A percentile compares a stretch with the other conserved stretches of the same genome.
phyloP scores from a whole-genome alignment of 2,797 vertebrate species.

The Pangasius djambal region DNA sequence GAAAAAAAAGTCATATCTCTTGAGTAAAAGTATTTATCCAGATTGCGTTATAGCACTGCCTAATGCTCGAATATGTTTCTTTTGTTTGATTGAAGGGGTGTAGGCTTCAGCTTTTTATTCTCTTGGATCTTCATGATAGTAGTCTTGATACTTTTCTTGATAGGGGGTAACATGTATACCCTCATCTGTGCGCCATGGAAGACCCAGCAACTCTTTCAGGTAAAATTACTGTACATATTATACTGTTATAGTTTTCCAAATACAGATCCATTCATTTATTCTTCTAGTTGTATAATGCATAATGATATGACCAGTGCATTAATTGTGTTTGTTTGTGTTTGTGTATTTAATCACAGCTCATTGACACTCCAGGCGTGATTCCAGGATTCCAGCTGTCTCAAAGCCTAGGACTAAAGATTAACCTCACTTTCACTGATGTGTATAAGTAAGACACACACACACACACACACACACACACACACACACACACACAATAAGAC shows the following conservation, averaged over 20 bases:
- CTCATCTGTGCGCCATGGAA: slow-evolving; percentile 81
- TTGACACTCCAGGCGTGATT: slow-evolving; percentile 73
- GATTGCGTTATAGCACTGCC: background rate
- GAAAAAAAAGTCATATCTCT: background rate
- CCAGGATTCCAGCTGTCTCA: slow-evolving; percentile 62
- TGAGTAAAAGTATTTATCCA: background rate
- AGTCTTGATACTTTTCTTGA: slow-evolving; percentile 78
- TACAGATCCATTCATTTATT: background rate
- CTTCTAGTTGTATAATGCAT: background rate
- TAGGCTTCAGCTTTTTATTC: slow-evolving; percentile 86
- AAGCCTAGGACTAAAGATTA: slow-evolving; percentile 62
- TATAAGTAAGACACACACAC: slow-evolving; percentile 74
- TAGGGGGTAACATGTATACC: slow-evolving; percentile 79
- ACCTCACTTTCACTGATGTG: slow-evolving; percentile 68
- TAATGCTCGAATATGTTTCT: background rate
- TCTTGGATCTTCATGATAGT: slow-evolving; percentile 88
- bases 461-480: background rate
- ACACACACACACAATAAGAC: background rate
- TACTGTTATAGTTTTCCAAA: background rate
- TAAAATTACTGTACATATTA: slow-evolving; percentile 55
- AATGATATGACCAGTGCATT: background rate
- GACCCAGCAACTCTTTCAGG: slow-evolving; percentile 77
- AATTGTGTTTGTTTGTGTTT: background rate
- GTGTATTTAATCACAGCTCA: slow-evolving; percentile 70
- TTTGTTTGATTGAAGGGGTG: slow-evolving; percentile 74